Base-by-base conservation (phyloP, 1,140 invertebrate species). In the Drosophila sp. region DNA sequence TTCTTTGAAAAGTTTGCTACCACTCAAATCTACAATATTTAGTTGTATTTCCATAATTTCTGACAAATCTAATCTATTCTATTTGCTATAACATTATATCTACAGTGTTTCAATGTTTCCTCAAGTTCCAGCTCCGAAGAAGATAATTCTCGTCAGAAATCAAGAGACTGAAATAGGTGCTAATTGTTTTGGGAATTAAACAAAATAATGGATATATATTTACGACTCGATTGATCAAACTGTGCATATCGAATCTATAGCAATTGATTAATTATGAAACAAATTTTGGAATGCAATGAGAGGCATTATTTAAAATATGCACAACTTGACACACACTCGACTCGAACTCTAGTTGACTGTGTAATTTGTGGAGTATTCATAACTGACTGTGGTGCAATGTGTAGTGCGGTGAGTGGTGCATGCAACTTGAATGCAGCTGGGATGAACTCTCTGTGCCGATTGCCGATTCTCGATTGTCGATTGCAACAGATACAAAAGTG, bases 401-500 rank as follows among this genome's bases (percentile, higher is more conserved):
- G 13, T 8, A 7, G 25, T 14, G 32, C 16, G 13, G 16, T 38
- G 48, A 5, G 45, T 38, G 11, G 36, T 38, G 36, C 16, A 13
- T 41, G 36, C 25, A 53, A 58, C 63, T 50, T 34, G 53, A 51
- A 41, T 53, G 56, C 48, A 61, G 57, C 46, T 48, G 48, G 48
- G 25, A 11, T 53, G 40, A 66, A 27, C 29, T 46, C 34, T 53
- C 32, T 38, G 25, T 21, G 46, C 36, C 66, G 66, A 48, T 71
- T 71, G 67, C 69, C n/a, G n/a, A n/a, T n/a, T n/a, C n/a, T n/a
- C n/a, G n/a, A n/a, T n/a, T n/a, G 46, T 45, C 66, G 66, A 48
- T 71, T 71, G 67, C 69, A 64, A 72, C 69, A 72, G 69, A 56
- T 71, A 50, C 59, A 64, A 69, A 80, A 62, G 40, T 43, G 57